Conservation (phyloP, 2,113 vertebrate species). For the Mobula birostris region DNA sequence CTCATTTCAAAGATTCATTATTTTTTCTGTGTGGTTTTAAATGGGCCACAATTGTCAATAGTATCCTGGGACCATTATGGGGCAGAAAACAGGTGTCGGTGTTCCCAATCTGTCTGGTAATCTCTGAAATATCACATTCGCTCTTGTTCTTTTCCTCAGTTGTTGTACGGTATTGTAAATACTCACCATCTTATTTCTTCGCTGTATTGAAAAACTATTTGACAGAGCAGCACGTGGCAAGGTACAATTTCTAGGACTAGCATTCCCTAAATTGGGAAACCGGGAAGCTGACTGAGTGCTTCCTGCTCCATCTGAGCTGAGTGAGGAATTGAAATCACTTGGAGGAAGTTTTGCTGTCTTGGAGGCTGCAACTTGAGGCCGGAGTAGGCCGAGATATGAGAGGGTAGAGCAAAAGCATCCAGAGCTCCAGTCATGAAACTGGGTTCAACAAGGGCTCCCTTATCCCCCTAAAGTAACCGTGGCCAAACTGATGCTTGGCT, state of each 20-base stretch:
- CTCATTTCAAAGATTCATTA: not conserved
- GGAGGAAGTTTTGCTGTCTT: not conserved
- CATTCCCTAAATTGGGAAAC: not conserved
- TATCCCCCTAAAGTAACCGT: not conserved
- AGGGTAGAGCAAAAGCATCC: not conserved
- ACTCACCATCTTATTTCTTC: not conserved
- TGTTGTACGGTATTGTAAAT: conserved; percentile 11
- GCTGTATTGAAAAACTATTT: not conserved
- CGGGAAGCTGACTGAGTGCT: not conserved
- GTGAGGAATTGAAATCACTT: not conserved
- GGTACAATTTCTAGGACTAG: not conserved
- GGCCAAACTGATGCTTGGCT: not conserved
- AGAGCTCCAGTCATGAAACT: not conserved
- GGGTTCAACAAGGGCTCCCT: not conserved
- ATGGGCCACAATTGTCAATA: not conserved
- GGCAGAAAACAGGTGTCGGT: not conserved
- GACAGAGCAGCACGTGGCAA: not conserved
- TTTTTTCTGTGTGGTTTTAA: not conserved
- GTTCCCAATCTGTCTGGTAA: not conserved
- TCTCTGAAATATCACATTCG: not conserved
- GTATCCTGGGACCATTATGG: not conserved
- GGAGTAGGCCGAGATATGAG: not conserved
- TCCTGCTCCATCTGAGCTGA: not conserved
- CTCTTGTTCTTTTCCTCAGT: not conserved
- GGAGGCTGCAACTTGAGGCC: too few species aligned